Evolutionary conservation across 2,888 invertebrate genomes (phyloP), one percentile per base, ranked within the genome.

Genomic region (Omphaloscelis lunosa): DNA sequence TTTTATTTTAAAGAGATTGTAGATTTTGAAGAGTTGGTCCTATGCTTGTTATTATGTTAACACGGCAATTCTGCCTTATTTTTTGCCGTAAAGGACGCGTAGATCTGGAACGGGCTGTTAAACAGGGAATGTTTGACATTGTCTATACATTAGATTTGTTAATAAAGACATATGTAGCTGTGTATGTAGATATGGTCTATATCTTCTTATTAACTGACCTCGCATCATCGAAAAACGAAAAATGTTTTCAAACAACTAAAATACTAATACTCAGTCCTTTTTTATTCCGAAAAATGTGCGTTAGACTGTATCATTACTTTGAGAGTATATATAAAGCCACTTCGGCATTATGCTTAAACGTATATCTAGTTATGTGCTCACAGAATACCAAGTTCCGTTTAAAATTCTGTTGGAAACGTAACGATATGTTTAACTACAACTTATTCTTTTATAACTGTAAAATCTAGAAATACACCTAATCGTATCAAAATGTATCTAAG

Each of bases 321-420:
- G 11, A 76, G 4, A 48, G 51, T 23, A 34, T 3, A 1, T 34
- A 34, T 34, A 27, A 23, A 75, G 59, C 29, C 12, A 61, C 48
- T 77, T 77, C 15, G 23, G 29, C 27, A 61, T 34, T 81, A 56
- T 39, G 7, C 34, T 56, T 53, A 39, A 59, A 66, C 53, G 53
- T n/a, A 53, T 66, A 34, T 5, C 34, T 34, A 56, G n/a, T 41
- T 59, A 29, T 58, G 48, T 63, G 23, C 48, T 23, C 62, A 53
- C 45, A 73, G 48, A 63, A 34, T 17, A 74, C 29, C 23, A 29
- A 27, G 20, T 29, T 23, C 27, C 27, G 23, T 62, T 78, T 53
- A 58, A 51, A 65, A 75, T 78, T 65, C 58, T 41, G 15, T 65
- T 75, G 23, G 48, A 58, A 65, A 56, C 6, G 29, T 29, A 80